Base-by-base conservation (phyloP, 1,140 invertebrate genomes). In the Batillaria attramentaria region DNA sequence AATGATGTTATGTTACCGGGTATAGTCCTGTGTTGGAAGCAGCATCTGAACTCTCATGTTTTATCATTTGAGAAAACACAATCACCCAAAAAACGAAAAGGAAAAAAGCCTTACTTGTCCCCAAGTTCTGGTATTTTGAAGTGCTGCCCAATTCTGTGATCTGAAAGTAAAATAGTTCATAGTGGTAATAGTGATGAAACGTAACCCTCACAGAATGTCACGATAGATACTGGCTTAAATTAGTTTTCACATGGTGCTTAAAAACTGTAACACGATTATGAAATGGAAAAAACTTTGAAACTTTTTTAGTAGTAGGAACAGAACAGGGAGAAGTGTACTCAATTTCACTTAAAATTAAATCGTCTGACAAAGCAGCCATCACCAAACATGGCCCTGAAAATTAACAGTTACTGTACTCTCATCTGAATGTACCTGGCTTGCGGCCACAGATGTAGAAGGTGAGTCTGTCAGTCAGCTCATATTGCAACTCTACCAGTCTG, bases 381-480 rank as follows among this genome's bases (percentile, higher is more conserved):
- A 50, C 24, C 24, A 10, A 50, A 13, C 46, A 50, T 50, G 10
- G 24, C 10, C 46, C 10, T 13, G 46, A 60, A 60, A 60, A 60
- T 6, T 60, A 60, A 18, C 57, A 60, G 0, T 60, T 6, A 60
- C 3, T 1, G 31, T 24, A 16, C 6, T 60, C 10, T 10, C 0
- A 60, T 46, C 8, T 24, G 18, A 43, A 41, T 18, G n/a, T 77
- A 91, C 89, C 96, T 39, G 97, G 96, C 89, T 95, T 95, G 76
- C 94, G 93, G 65, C 95, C 94, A 88, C 96, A 97, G 78, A 99
- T 92, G 92, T 96, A 99, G 88, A 95, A 94, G 6, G 96, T 96
- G 79, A 99, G 93, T 83, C 96, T 94, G 91, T 99, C 98, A 20
- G 97, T 98, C 2, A 99, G 94, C 92, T 99, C 97, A 91, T 97